Conservation (phyloP, 2,888 invertebrate species). For the Peribatodes rhomboidaria region DNA sequence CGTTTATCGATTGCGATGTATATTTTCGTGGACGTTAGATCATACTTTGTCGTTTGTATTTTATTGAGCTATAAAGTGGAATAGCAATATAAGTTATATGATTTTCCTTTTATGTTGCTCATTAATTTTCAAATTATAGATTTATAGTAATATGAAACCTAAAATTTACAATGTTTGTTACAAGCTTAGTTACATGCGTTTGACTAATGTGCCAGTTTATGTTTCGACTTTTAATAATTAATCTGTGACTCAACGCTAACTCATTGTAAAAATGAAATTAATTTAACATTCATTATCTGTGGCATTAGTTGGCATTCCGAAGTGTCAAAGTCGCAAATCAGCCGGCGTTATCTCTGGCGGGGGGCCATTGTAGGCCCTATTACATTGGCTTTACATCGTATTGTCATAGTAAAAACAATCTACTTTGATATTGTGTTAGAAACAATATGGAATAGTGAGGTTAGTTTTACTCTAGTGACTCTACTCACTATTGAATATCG, state of each 20-base stretch:
- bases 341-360: slow-evolving; percentile 8
- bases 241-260: slow-evolving; percentile 30
- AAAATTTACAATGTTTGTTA: slow-evolving; percentile 21
- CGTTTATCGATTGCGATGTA: slow-evolving; percentile 48
- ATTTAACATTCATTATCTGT: slow-evolving; percentile 26
- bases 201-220: neutral
- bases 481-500: too few relatives aligned
- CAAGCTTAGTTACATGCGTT: neutral
- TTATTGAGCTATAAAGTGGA: slow-evolving; percentile 47
- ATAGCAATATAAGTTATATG: slow-evolving; percentile 42
- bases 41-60: slow-evolving; percentile 47
- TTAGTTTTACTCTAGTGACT: too few relatives aligned
- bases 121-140: slow-evolving; percentile 30
- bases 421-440: too few relatives aligned
- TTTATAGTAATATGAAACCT: slow-evolving; percentile 11
- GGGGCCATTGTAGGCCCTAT: neutral
- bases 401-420: too few relatives aligned
- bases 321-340: slow-evolving; percentile 62
- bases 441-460: too few relatives aligned
- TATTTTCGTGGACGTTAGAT: slow-evolving; percentile 52
- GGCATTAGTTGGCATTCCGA: slow-evolving; percentile 54
- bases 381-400: too few relatives aligned
- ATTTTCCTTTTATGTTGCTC: slow-evolving; percentile 34
- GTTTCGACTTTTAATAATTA: neutral
- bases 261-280: slow-evolving; percentile 4